Evolutionary conservation across 30 jellyfish, hydroid and myxozoan species (phyloP), one percentile per base, ranked within the genome.

Genomic region (Sanderia malayensis): DNA sequence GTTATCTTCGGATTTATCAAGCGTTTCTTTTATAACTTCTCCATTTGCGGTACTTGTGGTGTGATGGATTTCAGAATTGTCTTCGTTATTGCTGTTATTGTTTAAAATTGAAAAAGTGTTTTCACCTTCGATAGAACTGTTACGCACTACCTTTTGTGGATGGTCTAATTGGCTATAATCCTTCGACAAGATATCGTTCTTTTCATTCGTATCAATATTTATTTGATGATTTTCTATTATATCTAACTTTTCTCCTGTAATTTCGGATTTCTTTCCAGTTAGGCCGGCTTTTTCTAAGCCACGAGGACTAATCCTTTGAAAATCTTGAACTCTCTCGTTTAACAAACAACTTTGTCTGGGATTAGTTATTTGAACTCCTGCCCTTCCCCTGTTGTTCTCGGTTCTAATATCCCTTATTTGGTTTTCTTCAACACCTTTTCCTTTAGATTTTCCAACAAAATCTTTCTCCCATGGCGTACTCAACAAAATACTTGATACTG

Each of bases 381-480:
- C 64, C 2, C 64, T 15, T 49, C 3, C 27, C 23, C 18, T 49
- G 8, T 49, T 49, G 27, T 49, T 24, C 24, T 19, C 7, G 24
- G 24, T 3, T 9, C 7, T 18, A 18, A 4, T 2, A 10, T 55
- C 61, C 22, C 66, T 29, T 53, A 34, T n/a, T 64, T 32, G 26
- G 32, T 45, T 32, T 34, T 64, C 25, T 32, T 67, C 59, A 47
- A 44, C 49, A 31, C n/a, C 61, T 59, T 44, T 15, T 2, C 44
- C n/a, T 22, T 25, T 67, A 31, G 32, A 21, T 22, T 29, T 46
- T 44, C 73, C 87, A 24, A 46, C 66, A 58, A 78, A 78, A 53
- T 64, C 67, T 21, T 78, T 78, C 76, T 47, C 89, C 89, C 89
- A 78, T 2, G 89, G 89, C 44, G 89, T 64, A 68, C 81, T 78